These are phyloP conservation scores for Aplysina aerophoba DNA, from an alignment of 37 sponge, comb jelly and placozoan genomes.

Conservation along the genomic window DNA sequence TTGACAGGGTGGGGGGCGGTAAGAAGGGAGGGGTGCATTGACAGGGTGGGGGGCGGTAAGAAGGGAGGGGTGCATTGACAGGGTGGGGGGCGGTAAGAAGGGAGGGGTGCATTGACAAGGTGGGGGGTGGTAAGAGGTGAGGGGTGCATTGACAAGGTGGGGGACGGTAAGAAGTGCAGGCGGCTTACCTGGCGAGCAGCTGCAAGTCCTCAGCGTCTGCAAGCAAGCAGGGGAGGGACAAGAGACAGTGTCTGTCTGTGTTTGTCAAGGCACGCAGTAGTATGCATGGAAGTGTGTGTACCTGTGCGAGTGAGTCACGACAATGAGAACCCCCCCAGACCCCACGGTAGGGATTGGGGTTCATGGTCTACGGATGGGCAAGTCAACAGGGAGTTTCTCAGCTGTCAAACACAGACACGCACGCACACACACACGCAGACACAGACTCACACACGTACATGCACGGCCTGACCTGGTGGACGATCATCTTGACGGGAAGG, in stretches of 20 bases:
- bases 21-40: too few relatives aligned
- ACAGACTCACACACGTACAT: not conserved
- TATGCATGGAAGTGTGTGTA: not conserved
- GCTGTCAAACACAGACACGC: too few relatives aligned
- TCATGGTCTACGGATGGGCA: slow-evolving; percentile 58
- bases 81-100: too few relatives aligned
- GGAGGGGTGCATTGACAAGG: too few relatives aligned
- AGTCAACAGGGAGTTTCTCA: not conserved
- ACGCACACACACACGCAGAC: not conserved
- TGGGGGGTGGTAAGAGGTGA: too few relatives aligned
- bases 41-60: too few relatives aligned
- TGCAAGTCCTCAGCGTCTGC: slow-evolving; percentile 31
- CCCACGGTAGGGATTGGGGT: slow-evolving; percentile 92
- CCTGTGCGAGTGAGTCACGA: slow-evolving; percentile 74
- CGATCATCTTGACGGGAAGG: slow-evolving; percentile 49
- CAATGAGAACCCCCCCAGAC: slow-evolving; percentile 95
- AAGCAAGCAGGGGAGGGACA: not conserved
- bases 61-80: too few relatives aligned
- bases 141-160: too few relatives aligned
- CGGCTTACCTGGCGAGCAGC: slow-evolving; percentile 32
- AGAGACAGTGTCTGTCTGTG: not conserved
- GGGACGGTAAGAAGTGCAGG: too few relatives aligned
- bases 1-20: too few relatives aligned
- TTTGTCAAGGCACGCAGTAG: too few relatives aligned
- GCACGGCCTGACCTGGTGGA: slow-evolving; percentile 58